Evolutionary conservation across 2,888 invertebrate species (phyloP), one percentile per base, ranked within the genome.

Genomic region (Eustalomyia histrio): DNA sequence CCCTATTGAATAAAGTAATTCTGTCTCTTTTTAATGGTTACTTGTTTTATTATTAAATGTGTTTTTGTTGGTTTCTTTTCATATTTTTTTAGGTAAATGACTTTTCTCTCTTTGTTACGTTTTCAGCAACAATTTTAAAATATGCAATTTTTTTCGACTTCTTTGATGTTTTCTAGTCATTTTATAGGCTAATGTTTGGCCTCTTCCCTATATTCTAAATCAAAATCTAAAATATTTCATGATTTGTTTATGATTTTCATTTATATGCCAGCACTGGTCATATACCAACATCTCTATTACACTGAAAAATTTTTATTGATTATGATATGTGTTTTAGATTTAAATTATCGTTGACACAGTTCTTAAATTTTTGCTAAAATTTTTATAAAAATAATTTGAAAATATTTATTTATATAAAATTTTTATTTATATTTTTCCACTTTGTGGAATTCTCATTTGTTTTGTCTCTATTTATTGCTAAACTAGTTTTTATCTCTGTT

Each of bases 1-100:
- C 35, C 17, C 47, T 47, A 16, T 39, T 16, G 39, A 17, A 5
- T 7, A 63, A 43, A 24, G 50, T 68, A 29, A 52, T 47, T 47
- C 43, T n/a, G 43, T 47, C 43, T 47, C 43, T 47, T 43, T 43
- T 47, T 47, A 47, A 47, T 47, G 43, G 43, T 4, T 47, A 47
- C 43, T 14, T 47, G 43, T 47, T 47, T 29, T 39, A 39, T 8
- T 39, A 39, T 39, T 12, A 39, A 39, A 39, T 47, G 43, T 47
- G 14, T 47, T 47, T 47, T 47, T 47, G 10, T 39, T 39, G 14
- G 2, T 47, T 47, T 47, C 43, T 47, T 47, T 47, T n/a, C 6
- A n/a, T n/a, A 47, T 47, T 47, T n/a, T 47, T 14, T 47, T 14
- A 14, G 12, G 1, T 47, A 47, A 47, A n/a, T n/a, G 43, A 47